Evolutionary conservation across 2,113 vertebrate species (phyloP), one percentile per base, ranked within the genome.

Genomic region (Gadus macrocephalus): DNA sequence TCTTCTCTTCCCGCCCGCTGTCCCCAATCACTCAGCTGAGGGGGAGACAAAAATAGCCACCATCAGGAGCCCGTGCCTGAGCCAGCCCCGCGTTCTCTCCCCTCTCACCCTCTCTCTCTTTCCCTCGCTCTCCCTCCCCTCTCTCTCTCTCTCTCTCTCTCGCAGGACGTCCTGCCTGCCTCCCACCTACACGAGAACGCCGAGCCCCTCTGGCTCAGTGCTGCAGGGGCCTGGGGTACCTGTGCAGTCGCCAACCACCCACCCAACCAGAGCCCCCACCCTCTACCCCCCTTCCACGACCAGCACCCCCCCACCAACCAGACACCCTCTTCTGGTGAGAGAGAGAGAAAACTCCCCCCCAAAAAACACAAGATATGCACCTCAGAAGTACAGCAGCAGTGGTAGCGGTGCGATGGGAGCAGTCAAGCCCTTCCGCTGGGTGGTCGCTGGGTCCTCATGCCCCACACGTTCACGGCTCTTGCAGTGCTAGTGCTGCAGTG

Each of bases 11-110:
- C 85, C 84, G 84, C 87, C 85, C 73, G 83, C 88, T 90, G 85
- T 89, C 88, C 0, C 94, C 93, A 78, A 93, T 93, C 93, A 56
- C 91, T 94, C 81, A 95, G 93, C 94, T 95, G 89, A 49, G 42
- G 69, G 72, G 79, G 84, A 85, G 84, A 86, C 82, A 89, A 88
- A 88, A 88, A 90, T 86, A 89, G 78, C 83, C 87, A 90, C 88
- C 89, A 89, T 91, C 85, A 89, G 88, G 89, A 81, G 86, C 76
- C 85, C 84, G 79, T 25, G 78, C 85, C 87, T 66, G 77, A 86
- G 83, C 84, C 86, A 77, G 80, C 78, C 83, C 81, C 84, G 2
- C 81, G 78, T 81, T 81, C 72, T 49, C 42, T 49, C 42, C 31
- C 2, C 31, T n/a, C 67, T 31, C 35, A 15, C 67, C 42, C 35